Conservation (phyloP, 2,888 invertebrate species). For the Tinea trinotella region DNA sequence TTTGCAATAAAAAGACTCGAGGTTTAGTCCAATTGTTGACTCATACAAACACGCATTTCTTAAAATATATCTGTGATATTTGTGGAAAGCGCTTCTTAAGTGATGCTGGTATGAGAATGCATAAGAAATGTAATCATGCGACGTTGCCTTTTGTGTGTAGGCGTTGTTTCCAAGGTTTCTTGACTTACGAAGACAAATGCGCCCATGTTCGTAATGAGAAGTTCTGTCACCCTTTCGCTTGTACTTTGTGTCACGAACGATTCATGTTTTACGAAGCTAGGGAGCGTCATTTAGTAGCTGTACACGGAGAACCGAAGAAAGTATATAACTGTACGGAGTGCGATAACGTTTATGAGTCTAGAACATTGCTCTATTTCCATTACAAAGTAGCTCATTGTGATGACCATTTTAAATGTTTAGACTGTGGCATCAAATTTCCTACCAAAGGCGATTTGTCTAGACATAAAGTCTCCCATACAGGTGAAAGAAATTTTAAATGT, state of each 20-base stretch:
- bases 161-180: constrained; percentile 38
- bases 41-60: constrained; percentile 52
- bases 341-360: constrained; percentile 27
- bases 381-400: constrained; percentile 34
- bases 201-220: constrained; percentile 39
- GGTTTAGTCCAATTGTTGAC: constrained; percentile 48
- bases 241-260: constrained; percentile 46
- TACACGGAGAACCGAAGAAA: constrained; percentile 26
- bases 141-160: constrained; percentile 26
- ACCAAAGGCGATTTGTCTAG: constrained; percentile 41
- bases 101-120: constrained; percentile 42
- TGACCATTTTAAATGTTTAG: constrained; percentile 33
- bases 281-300: constrained; percentile 27
- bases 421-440: constrained; percentile 46
- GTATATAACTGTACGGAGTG: constrained; percentile 31
- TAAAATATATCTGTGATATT: constrained; percentile 51
- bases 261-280: constrained; percentile 31
- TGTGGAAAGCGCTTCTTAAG: constrained; percentile 58
- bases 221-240: constrained; percentile 50
- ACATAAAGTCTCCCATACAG: constrained; percentile 61
- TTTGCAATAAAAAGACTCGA: constrained; percentile 41
- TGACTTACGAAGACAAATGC: constrained; percentile 39
- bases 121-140: constrained; percentile 38
- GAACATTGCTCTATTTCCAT: constrained; percentile 26
- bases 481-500: constrained; percentile 58